Evolutionary conservation across 2,797 vertebrate genomes (phyloP).

Genomic region (Ctenopoma multispine): DNA sequence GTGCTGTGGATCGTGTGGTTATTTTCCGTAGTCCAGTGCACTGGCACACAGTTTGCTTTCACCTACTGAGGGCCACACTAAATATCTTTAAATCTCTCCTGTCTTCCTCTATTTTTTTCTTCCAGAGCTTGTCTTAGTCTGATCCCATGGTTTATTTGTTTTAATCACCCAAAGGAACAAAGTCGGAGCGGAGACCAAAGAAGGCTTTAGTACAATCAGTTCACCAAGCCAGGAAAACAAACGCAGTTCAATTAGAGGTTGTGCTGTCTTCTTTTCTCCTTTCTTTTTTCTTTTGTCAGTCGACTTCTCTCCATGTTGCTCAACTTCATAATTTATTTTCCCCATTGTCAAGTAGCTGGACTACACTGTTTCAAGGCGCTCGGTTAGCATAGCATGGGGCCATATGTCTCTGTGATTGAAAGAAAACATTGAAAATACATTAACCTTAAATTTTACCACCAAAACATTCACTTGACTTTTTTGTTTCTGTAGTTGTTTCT

Average conservation of each 20-base stretch:
- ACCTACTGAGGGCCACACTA: constrained; percentile 31
- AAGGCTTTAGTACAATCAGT: constrained; percentile 56
- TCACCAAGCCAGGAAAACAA: constrained; percentile 69
- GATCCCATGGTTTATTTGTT: constrained; percentile 71
- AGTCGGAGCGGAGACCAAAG: constrained; percentile 51
- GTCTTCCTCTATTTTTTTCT: constrained; percentile 40
- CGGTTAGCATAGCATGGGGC: background rate
- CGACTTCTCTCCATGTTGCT: constrained; percentile 3
- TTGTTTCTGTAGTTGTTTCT: too few species aligned
- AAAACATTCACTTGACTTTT: constrained; percentile 1
- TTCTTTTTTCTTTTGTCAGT: constrained; percentile 30
- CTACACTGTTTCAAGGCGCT: constrained; percentile 37
- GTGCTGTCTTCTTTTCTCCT: constrained; percentile 15
- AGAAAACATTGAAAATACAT: constrained; percentile 40
- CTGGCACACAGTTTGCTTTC: constrained; percentile 39
- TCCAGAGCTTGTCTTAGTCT: constrained; percentile 57
- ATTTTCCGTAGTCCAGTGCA: constrained; percentile 53
- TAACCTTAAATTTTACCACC: constrained; percentile 3
- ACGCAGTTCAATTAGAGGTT: constrained; percentile 56
- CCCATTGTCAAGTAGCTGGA: constrained; percentile 8
- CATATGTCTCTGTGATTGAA: constrained; percentile 26
- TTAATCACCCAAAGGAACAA: constrained; percentile 70
- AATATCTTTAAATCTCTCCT: constrained; percentile 42
- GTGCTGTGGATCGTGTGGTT: constrained; percentile 43
- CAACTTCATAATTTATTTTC: constrained; percentile 25